Evolutionary conservation across 2,888 invertebrate species (phyloP).

Genomic region (Stegana nigrithorax): DNA sequence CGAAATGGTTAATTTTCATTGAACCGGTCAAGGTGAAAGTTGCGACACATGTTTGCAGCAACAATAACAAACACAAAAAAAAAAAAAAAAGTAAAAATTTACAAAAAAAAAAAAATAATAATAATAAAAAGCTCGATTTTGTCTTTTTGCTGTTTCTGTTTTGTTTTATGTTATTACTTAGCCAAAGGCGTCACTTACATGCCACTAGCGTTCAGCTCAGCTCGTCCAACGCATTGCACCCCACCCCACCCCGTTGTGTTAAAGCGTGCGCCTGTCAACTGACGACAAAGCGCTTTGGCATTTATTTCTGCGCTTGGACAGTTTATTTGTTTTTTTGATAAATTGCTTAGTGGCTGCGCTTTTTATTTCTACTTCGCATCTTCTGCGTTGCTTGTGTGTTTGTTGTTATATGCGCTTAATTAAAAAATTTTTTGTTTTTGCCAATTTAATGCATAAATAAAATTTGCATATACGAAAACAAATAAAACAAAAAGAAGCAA

Average conservation of each 20-base stretch:
- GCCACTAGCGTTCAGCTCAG: background rate
- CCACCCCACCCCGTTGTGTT: background rate
- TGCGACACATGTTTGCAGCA: slow-evolving; percentile 50
- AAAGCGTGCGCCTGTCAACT: no score
- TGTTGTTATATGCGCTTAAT: slow-evolving; percentile 30
- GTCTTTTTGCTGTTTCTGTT: slow-evolving; percentile 14
- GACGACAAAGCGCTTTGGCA: background rate
- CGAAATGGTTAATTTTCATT: slow-evolving; percentile 32
- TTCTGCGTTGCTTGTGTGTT: background rate
- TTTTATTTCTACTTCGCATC: slow-evolving; percentile 31
- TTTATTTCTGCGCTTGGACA: slow-evolving; percentile 3
- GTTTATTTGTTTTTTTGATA: slow-evolving; percentile 42
- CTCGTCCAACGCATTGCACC: background rate
- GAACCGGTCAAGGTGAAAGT: slow-evolving; percentile 64
- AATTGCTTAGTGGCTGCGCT: slow-evolving; percentile 43
- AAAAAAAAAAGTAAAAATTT: no score
- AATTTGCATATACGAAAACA: background rate
- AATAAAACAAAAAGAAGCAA: background rate
- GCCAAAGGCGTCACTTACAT: no score
- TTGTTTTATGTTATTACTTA: slow-evolving; percentile 31
- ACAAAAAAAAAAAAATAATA: no score
- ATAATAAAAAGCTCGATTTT: no score
- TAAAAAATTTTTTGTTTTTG: slow-evolving; percentile 40
- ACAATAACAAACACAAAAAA: no score
- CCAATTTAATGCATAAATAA: slow-evolving; percentile 41